Percentiles rank a stretch among this genome's conserved stretches.
phyloP scores from a whole-genome alignment of 2,888 invertebrate species.

The Chymomyza fuscimana region DNA sequence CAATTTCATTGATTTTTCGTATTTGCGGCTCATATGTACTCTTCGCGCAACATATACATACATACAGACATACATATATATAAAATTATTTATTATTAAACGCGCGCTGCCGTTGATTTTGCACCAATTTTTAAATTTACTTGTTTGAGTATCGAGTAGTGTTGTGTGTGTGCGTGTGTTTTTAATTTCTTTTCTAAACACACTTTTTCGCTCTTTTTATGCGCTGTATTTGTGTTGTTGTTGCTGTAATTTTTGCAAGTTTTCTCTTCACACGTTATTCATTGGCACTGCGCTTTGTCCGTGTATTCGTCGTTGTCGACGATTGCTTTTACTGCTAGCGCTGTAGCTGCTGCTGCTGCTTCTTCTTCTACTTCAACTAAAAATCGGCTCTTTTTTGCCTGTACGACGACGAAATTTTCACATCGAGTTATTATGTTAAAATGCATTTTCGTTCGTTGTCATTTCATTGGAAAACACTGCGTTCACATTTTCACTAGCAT shows the following conservation, averaged over 20 bases:
- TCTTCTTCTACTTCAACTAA: slow-evolving; percentile 64
- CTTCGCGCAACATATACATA: slow-evolving; percentile 67
- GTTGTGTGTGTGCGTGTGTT: slow-evolving; percentile 60
- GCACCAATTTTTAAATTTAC: slow-evolving; percentile 62
- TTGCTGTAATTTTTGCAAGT: slow-evolving; percentile 72
- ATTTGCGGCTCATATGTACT: slow-evolving; percentile 62
- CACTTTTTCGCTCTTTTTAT: slow-evolving; percentile 60
- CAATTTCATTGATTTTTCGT: slow-evolving; percentile 74
- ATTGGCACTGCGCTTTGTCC: slow-evolving; percentile 66
- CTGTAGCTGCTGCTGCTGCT: slow-evolving; percentile 57
- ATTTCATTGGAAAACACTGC: slow-evolving; percentile 59
- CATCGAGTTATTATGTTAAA: slow-evolving; percentile 63
- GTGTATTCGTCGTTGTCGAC: slow-evolving; percentile 66
- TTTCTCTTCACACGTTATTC: slow-evolving; percentile 70
- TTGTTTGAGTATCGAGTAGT: slow-evolving; percentile 38
- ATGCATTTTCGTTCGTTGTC: slow-evolving; percentile 75
- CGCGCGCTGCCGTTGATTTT: slow-evolving; percentile 63
- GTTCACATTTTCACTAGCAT: slow-evolving; percentile 49
- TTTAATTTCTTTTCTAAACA: slow-evolving; percentile 74
- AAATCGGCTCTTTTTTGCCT: slow-evolving; percentile 76
- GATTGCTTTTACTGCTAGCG: slow-evolving; percentile 68
- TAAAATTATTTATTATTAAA: slow-evolving; percentile 69
- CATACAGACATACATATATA: too few species aligned
- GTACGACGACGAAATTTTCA: slow-evolving; percentile 74
- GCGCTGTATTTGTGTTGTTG: slow-evolving; percentile 49